Conservation (phyloP, 2,113 vertebrate genomes). For the Paedocypris sp. region DNA sequence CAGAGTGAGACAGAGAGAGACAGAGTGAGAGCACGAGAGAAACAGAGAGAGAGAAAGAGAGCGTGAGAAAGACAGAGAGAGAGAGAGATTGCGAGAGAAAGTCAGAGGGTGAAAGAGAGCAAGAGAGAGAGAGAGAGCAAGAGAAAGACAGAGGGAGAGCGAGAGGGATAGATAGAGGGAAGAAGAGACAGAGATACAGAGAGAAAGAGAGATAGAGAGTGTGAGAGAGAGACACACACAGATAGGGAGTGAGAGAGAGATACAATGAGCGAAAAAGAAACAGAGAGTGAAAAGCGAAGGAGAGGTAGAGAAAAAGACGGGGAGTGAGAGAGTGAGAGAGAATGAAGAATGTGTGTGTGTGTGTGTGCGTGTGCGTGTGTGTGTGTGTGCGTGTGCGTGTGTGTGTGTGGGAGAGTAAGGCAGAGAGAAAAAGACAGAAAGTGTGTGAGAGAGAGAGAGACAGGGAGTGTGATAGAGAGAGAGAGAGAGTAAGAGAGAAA, state of each 20-base stretch:
- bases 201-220: background rate
- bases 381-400: too few relatives aligned
- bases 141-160: background rate
- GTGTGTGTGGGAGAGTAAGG: too few relatives aligned
- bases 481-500: too few relatives aligned
- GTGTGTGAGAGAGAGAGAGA: too few relatives aligned
- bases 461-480: too few relatives aligned
- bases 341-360: too few relatives aligned
- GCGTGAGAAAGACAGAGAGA: conserved; percentile 14
- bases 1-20: conserved; percentile 1
- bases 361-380: too few relatives aligned
- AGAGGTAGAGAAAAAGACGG: background rate
- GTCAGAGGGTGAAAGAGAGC: conserved; percentile 13
- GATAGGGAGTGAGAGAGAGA: conserved; percentile 21
- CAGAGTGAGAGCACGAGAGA: conserved; percentile 13
- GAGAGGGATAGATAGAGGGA: conserved; percentile 1
- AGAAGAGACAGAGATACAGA: conserved; percentile 48
- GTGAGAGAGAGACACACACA: conserved; percentile 30
- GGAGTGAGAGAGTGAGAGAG: conserved; percentile 7
- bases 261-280: conserved; percentile 2
- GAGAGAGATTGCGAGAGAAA: background rate
- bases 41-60: conserved; percentile 2
- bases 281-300: conserved; percentile 13
- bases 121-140: conserved; percentile 7
- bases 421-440: too few relatives aligned